phyloP scores from a whole-genome alignment of 2,888 invertebrate genomes.

The Hydrotaea cyrtoneurina region DNA sequence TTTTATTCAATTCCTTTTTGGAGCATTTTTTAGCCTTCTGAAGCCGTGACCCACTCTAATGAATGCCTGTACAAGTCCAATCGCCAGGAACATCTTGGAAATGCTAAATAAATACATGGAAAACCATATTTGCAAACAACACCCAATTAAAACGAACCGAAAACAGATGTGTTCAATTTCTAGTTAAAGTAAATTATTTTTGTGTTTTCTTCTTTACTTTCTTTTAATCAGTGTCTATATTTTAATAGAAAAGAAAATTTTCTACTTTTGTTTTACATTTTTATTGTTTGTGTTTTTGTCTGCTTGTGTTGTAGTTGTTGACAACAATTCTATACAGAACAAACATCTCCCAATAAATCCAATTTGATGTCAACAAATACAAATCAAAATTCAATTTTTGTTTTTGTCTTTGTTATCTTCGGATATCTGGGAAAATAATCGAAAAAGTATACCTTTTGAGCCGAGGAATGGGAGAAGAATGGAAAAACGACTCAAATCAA shows the following conservation, averaged over 20 bases:
- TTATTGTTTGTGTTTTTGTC: not conserved
- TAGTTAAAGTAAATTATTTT: not conserved
- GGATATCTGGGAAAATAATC: not conserved
- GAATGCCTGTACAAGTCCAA: no score
- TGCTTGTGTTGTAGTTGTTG: not conserved
- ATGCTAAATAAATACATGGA: not conserved
- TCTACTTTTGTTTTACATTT: not conserved
- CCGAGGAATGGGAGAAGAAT: not conserved
- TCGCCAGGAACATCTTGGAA: no score
- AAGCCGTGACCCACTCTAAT: not conserved
- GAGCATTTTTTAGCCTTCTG: no score
- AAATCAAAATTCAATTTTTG: conserved; percentile 4
- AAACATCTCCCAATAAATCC: conserved; percentile 36
- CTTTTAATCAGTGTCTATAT: no score
- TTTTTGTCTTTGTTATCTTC: not conserved
- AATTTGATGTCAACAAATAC: conserved; percentile 31
- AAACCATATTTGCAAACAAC: not conserved
- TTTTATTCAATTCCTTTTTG: no score
- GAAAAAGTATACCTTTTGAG: not conserved
- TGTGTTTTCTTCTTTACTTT: not conserved
- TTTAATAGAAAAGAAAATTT: not conserved
- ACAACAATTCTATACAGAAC: conserved; percentile 33
- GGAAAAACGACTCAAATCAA: conserved; percentile 1
- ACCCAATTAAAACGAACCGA: not conserved
- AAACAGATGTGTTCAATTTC: not conserved